Percentiles rank a stretch among this genome's conserved stretches.
Evolutionary conservation across 2,797 vertebrate genomes (phyloP).

Genomic region (Strix occidentalis): DNA sequence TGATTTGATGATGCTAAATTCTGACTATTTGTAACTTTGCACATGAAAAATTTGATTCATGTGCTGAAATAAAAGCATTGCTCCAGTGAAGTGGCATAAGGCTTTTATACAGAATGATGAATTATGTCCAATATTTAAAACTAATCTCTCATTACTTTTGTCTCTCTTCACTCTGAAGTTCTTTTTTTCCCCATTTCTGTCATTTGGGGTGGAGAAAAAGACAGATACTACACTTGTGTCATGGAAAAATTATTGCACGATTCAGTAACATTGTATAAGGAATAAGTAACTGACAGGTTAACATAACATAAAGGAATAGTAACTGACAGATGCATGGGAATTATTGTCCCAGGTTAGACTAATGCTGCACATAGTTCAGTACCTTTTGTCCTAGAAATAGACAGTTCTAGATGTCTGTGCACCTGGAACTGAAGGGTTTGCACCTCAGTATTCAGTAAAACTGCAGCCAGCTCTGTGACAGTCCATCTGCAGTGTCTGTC

Average conservation of each 20-base stretch:
- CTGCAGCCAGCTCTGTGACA: not conserved
- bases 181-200: not conserved
- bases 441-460: not conserved
- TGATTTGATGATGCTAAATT: slow-evolving; percentile 10
- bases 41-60: not conserved
- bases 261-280: not conserved
- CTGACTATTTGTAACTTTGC: not conserved
- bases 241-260: not conserved
- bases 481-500: not conserved
- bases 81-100: slow-evolving; percentile 11
- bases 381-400: not conserved
- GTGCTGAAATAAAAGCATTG: slow-evolving; percentile 17
- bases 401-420: not conserved
- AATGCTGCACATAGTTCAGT: not conserved
- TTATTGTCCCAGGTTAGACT: not conserved
- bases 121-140: slow-evolving; percentile 33
- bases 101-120: slow-evolving; percentile 8
- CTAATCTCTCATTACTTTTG: not conserved
- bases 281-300: not conserved
- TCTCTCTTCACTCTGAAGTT: not conserved
- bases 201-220: not conserved
- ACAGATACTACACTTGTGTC: not conserved
- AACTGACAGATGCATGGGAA: not conserved
- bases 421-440: not conserved
- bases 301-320: not conserved